phyloP scores from a whole-genome alignment of 1,140 invertebrate genomes.

The Periplaneta americana region DNA sequence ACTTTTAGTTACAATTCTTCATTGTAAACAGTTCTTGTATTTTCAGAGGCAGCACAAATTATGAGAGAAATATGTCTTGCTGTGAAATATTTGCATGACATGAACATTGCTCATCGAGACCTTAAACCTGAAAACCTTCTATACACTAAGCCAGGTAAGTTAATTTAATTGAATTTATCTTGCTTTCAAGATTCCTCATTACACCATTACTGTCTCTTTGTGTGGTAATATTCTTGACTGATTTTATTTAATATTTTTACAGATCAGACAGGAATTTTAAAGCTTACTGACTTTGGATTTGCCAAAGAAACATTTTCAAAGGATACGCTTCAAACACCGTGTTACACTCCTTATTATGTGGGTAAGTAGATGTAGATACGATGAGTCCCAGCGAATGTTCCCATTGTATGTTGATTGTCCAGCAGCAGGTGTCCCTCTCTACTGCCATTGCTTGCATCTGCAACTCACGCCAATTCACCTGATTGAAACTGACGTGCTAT shows the following conservation, averaged over 20 bases:
- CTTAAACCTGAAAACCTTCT: constrained; percentile 91
- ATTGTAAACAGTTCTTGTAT: constrained; percentile 7
- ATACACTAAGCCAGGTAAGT: constrained; percentile 60
- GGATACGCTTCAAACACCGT: constrained; percentile 90
- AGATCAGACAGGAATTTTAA: constrained; percentile 71
- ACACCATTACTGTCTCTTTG: neutral
- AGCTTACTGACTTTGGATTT: constrained; percentile 99
- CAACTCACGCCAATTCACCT: no score
- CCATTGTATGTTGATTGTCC: no score
- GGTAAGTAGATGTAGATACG: no score
- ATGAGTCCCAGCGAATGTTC: no score
- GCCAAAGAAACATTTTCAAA: constrained; percentile 92
- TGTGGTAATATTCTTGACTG: neutral
- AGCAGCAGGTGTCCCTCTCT: no score
- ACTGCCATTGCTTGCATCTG: no score
- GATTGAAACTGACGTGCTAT: no score
- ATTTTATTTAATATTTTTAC: constrained; percentile 26
- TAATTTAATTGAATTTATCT: neutral
- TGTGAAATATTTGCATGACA: constrained; percentile 90
- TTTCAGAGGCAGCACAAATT: constrained; percentile 80
- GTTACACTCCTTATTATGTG: constrained; percentile 98
- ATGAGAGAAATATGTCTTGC: constrained; percentile 95
- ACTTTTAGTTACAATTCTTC: no score
- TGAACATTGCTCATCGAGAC: constrained; percentile 95
- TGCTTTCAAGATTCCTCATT: no score